phyloP scores from a whole-genome alignment of 2,888 invertebrate genomes.

The Candidula unifasciata region DNA sequence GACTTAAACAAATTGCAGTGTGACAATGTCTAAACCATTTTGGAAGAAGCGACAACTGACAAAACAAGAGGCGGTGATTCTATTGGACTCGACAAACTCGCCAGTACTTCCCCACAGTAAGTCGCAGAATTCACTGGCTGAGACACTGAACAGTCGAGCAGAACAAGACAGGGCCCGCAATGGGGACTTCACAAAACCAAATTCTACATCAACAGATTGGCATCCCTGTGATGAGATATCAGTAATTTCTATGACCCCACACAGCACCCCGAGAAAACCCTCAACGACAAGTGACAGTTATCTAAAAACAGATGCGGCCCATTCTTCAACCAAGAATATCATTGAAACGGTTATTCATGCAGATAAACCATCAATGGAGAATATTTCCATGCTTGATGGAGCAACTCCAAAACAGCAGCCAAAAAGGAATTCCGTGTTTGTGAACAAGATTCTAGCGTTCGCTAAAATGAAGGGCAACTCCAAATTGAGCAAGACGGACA shows the following conservation, averaged over 20 bases:
- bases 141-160: neutral
- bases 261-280: neutral
- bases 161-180: too few relatives aligned
- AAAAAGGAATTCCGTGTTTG: neutral
- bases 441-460: slow-evolving; percentile 9
- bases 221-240: neutral
- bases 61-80: slow-evolving; percentile 4
- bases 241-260: neutral
- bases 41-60: slow-evolving; percentile 21
- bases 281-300: neutral
- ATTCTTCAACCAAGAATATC: neutral
- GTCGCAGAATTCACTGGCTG: neutral
- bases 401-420: neutral
- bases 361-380: neutral
- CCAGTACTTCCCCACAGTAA: neutral
- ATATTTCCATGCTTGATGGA: neutral
- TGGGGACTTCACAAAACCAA: neutral
- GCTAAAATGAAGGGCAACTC: neutral
- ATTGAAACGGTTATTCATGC: too few relatives aligned
- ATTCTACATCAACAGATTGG: neutral
- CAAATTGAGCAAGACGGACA: neutral
- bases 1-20: neutral
- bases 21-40: neutral
- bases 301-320: neutral
- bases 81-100: neutral